Percentiles rank a stretch among this genome's conserved stretches.
Evolutionary conservation across 1,140 invertebrate species (phyloP).

Genomic region (Phenacoccus solenopsis): DNA sequence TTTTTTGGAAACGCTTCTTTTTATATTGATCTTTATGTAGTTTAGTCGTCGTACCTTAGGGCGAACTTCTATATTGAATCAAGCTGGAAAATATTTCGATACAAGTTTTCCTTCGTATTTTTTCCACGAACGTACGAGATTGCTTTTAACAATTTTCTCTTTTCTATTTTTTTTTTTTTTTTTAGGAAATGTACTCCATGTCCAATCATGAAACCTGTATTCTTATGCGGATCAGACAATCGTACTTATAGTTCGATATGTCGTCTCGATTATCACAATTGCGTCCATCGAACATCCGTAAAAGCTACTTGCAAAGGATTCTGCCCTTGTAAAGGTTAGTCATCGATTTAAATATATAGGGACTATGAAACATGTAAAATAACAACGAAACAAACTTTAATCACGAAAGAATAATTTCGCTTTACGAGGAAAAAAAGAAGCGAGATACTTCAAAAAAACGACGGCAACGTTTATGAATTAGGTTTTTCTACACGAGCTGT

Average conservation of each 20-base stretch:
- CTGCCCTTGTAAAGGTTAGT: slow-evolving; percentile 70
- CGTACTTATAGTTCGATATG: slow-evolving; percentile 83
- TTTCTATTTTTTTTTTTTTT: slow-evolving; percentile 13
- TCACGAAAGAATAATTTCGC: no score
- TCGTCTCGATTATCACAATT: slow-evolving; percentile 81
- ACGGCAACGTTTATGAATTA: neutral
- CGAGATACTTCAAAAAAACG: neutral
- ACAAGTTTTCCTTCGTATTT: no score
- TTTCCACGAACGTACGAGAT: no score
- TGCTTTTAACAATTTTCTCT: no score
- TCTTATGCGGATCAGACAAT: slow-evolving; percentile 81
- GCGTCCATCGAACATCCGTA: slow-evolving; percentile 63
- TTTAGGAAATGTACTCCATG: slow-evolving; percentile 57
- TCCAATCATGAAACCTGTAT: slow-evolving; percentile 61
- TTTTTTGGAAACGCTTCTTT: no score
- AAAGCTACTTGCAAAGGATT: slow-evolving; percentile 73
- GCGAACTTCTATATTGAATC: no score
- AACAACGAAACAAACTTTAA: no score
- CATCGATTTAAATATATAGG: no score
- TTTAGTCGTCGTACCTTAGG: no score
- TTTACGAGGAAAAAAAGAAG: neutral
- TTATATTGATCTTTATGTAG: no score
- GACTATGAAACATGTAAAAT: no score
- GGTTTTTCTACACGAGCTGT: neutral
- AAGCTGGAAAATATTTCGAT: no score